phyloP scores from a whole-genome alignment of 1,140 invertebrate species.

The Scaptomyza pallida region DNA sequence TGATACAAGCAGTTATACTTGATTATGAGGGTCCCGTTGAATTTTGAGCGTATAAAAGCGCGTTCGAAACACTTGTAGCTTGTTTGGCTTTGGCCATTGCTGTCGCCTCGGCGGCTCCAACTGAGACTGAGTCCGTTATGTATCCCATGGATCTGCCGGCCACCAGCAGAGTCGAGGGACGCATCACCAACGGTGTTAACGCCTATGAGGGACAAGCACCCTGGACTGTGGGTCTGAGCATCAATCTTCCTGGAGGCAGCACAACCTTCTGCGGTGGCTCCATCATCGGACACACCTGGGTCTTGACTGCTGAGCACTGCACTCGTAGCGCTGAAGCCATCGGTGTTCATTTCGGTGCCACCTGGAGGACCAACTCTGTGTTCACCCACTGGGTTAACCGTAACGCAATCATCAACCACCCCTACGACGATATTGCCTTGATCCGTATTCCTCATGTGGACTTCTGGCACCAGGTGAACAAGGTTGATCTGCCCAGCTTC shows the following conservation, averaged over 20 bases:
- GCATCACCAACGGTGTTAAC: constrained; percentile 65
- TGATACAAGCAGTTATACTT: not conserved
- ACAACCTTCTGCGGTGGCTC: constrained; percentile 87
- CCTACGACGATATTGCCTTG: constrained; percentile 52
- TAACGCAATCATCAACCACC: too few relatives aligned
- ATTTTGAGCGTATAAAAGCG: constrained; percentile 12
- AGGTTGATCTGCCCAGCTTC: constrained; percentile 48
- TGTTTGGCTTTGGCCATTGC: constrained; percentile 46
- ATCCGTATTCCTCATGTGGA: constrained; percentile 41
- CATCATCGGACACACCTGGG: constrained; percentile 85
- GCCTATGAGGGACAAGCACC: constrained; percentile 84
- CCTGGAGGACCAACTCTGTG: constrained; percentile 49
- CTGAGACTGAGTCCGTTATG: constrained; percentile 24
- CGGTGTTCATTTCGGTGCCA: constrained; percentile 57
- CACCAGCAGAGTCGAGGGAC: constrained; percentile 38
- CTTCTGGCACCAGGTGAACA: constrained; percentile 48
- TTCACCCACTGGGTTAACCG: constrained; percentile 33
- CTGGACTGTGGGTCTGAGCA: constrained; percentile 84
- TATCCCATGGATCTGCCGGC: constrained; percentile 39
- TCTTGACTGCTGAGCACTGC: constrained; percentile 81
- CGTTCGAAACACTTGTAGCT: not conserved
- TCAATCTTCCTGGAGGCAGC: constrained; percentile 85
- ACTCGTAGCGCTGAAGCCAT: constrained; percentile 35
- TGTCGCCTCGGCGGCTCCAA: constrained; percentile 39
- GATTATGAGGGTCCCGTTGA: constrained; percentile 5